Conservation (phyloP, 2,797 vertebrate genomes). For the Lacerta agilis region DNA sequence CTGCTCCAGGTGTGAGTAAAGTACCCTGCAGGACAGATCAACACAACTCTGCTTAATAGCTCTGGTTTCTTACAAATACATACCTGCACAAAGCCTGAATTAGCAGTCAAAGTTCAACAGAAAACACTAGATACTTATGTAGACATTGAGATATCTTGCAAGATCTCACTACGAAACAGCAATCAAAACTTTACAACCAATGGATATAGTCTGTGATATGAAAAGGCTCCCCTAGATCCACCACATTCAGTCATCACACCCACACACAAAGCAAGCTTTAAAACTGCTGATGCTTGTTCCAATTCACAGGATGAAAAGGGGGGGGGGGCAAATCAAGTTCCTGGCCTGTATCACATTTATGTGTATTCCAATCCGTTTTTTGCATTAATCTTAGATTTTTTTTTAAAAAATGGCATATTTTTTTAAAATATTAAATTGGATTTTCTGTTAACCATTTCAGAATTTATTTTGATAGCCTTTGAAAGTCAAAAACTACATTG, state of each 20-base stretch:
- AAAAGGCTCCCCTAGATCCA: background rate
- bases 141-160: too few relatives aligned
- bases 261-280: background rate
- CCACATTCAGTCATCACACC: background rate
- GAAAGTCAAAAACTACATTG: background rate
- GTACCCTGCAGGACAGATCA: background rate
- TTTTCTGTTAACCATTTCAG: background rate
- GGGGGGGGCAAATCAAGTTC: background rate
- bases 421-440: background rate
- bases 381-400: background rate
- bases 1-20: background rate
- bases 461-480: background rate
- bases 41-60: background rate
- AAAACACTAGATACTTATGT: too few relatives aligned
- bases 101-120: too few relatives aligned
- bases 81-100: too few relatives aligned
- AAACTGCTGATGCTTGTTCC: background rate
- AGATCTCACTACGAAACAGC: too few relatives aligned
- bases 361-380: background rate
- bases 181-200: background rate
- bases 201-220: background rate
- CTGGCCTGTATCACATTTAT: too few relatives aligned
- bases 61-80: too few relatives aligned
- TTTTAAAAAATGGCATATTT: background rate
- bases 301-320: background rate